These are phyloP conservation scores for Ibidorhyncha struthersii DNA, from an alignment of 2,113 vertebrate genomes.

Conservation along the genomic window DNA sequence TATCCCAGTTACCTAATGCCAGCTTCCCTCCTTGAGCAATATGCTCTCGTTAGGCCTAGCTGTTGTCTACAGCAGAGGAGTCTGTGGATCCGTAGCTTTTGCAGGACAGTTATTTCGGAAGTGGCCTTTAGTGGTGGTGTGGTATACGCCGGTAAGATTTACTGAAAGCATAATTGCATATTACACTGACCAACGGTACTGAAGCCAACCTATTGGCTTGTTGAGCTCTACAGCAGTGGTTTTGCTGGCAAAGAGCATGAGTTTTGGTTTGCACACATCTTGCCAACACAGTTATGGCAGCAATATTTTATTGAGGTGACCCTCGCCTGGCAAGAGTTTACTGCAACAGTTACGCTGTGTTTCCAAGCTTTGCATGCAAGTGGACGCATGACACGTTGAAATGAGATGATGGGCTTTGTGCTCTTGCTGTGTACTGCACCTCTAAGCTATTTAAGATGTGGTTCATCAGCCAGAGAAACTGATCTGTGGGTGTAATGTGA, in stretches of 20 bases:
- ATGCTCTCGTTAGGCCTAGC: background rate
- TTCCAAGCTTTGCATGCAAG: background rate
- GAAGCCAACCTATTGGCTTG: background rate
- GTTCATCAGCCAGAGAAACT: background rate
- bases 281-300: background rate
- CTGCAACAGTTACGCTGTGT: background rate
- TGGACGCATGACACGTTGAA: fast-evolving
- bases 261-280: background rate
- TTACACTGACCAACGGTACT: fast-evolving
- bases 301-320: background rate
- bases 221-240: background rate
- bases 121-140: background rate
- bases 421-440: background rate
- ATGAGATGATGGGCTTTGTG: background rate
- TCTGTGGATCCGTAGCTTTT: background rate
- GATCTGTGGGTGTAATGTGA: background rate
- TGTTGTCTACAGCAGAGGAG: background rate
- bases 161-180: background rate
- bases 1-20: background rate
- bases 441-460: background rate
- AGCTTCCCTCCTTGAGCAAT: background rate
- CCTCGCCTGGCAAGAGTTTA: background rate
- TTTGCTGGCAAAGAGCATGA: background rate
- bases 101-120: background rate
- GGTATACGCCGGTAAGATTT: background rate